Evolutionary conservation across 2,113 vertebrate species (phyloP).

Genomic region (Cololabis saira): DNA sequence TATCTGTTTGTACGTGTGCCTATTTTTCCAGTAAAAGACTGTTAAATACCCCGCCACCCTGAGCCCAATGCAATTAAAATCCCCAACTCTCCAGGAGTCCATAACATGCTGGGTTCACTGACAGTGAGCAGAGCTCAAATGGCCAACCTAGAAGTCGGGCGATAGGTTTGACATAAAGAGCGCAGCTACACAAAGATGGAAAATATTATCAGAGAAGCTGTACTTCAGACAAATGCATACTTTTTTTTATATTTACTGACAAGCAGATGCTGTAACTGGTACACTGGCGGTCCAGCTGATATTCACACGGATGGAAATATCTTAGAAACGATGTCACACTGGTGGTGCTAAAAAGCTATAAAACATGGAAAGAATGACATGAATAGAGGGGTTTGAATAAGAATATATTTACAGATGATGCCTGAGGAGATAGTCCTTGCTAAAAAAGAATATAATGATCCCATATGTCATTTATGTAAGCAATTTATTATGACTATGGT

Average conservation of each 20-base stretch:
- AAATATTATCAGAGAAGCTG: constrained; percentile 54
- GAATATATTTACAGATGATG: neutral
- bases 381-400: neutral
- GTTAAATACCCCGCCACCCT: constrained; percentile 48
- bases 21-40: constrained; percentile 42
- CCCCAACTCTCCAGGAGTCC: constrained; percentile 62
- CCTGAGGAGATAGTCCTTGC: neutral
- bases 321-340: constrained; percentile 12
- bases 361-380: constrained; percentile 11
- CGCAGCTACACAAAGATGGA: constrained; percentile 49
- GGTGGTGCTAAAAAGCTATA: constrained; percentile 32
- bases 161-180: constrained; percentile 47
- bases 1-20: constrained; percentile 2
- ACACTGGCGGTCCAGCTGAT: constrained; percentile 39
- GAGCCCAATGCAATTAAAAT: constrained; percentile 67
- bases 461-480: neutral
- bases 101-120: constrained; percentile 62
- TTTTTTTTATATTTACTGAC: too few species aligned
- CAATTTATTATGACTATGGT: too few species aligned
- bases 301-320: constrained; percentile 36
- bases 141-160: constrained; percentile 39
- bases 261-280: constrained; percentile 35
- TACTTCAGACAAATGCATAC: constrained; percentile 24
- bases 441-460: neutral
- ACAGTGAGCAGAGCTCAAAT: constrained; percentile 59